A percentile compares a stretch with the other conserved stretches of the same genome.
Evolutionary conservation across 1,140 invertebrate genomes (phyloP).

Genomic region (Sycobia sp.): DNA sequence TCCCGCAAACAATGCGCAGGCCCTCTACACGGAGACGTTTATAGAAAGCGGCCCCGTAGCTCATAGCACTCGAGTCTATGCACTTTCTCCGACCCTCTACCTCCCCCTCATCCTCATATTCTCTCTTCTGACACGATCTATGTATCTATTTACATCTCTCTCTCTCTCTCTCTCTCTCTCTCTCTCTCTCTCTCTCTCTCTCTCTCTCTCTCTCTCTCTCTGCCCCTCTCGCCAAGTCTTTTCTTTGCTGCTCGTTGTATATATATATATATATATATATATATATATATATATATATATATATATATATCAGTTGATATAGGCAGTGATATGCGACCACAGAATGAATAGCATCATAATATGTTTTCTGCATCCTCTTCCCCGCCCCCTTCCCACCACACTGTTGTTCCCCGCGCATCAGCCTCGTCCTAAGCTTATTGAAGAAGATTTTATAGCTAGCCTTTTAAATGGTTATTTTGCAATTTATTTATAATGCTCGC

Average conservation of each 20-base stretch:
- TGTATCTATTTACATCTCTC: no score
- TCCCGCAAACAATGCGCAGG: conserved; percentile 20
- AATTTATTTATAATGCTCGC: conserved; percentile 3
- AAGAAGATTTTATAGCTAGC: conserved; percentile 1
- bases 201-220: background rate
- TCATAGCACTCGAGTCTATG: background rate
- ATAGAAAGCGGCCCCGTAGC: background rate
- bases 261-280: no score
- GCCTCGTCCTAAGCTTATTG: background rate
- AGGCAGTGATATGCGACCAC: background rate
- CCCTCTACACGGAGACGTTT: no score
- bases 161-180: background rate
- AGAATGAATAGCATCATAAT: background rate
- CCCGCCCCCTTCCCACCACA: no score
- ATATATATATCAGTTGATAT: no score
- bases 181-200: no score
- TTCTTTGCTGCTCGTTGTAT: no score
- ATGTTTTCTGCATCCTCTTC: no score
- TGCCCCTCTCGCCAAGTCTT: background rate
- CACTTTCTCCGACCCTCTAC: conserved; percentile 4
- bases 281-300: no score
- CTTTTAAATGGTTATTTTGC: background rate
- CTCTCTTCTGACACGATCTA: no score
- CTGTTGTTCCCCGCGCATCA: no score
- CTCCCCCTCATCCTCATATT: background rate